Conservation (phyloP, 2,113 vertebrate species). For the Neoarius graeffei region DNA sequence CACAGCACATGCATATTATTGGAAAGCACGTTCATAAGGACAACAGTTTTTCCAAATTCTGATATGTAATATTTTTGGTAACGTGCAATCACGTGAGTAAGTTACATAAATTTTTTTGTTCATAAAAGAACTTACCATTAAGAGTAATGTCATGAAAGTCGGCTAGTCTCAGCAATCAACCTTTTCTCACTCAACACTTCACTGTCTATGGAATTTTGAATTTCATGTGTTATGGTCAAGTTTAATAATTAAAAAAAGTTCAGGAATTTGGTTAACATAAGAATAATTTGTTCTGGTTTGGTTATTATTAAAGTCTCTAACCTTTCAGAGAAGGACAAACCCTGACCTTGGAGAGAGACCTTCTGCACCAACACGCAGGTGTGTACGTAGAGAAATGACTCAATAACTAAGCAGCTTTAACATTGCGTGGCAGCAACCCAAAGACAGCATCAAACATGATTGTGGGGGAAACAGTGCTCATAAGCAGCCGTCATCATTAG, state of each 20-base stretch:
- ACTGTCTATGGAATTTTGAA: background rate
- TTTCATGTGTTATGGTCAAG: background rate
- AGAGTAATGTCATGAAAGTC: background rate
- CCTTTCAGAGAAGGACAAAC: background rate
- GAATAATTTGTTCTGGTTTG: no score
- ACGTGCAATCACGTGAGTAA: no score
- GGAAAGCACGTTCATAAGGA: background rate
- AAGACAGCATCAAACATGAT: background rate
- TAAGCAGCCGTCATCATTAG: background rate
- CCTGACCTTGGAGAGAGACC: background rate
- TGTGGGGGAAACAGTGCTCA: background rate
- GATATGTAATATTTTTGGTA: background rate
- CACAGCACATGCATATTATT: background rate
- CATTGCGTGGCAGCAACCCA: background rate
- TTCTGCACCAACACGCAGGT: background rate
- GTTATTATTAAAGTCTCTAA: background rate
- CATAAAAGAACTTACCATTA: background rate
- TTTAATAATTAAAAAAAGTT: background rate
- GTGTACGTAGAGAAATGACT: background rate
- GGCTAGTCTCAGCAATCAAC: background rate
- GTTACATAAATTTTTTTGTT: background rate
- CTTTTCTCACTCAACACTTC: background rate
- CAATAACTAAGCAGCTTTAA: constrained; percentile 31
- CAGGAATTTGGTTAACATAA: background rate
- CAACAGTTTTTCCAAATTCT: background rate